phyloP scores from a whole-genome alignment of 2,113 vertebrate species.

The Spermophilus dauricus region DNA sequence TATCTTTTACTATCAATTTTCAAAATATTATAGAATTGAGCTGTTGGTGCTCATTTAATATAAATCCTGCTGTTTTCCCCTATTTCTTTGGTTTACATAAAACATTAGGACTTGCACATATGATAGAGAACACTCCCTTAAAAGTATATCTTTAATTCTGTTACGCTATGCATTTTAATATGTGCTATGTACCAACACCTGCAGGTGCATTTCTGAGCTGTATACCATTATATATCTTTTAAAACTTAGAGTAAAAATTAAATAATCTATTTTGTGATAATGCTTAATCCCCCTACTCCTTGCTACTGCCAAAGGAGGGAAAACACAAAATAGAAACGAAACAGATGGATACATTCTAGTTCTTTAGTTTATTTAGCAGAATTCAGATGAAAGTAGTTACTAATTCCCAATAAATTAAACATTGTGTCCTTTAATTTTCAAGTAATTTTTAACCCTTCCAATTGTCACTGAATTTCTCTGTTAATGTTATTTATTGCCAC shows the following conservation, averaged over 20 bases:
- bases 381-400: slow-evolving; percentile 86
- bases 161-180: slow-evolving; percentile 71
- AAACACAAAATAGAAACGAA: background rate
- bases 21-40: slow-evolving; percentile 65
- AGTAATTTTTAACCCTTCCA: slow-evolving; percentile 41
- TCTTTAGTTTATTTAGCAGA: slow-evolving; percentile 85
- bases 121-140: background rate
- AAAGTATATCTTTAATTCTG: slow-evolving; percentile 30
- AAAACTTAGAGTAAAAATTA: background rate
- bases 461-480: slow-evolving; percentile 83
- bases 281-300: background rate
- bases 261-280: slow-evolving; percentile 47
- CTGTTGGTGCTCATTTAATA: slow-evolving; percentile 64
- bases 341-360: slow-evolving; percentile 76
- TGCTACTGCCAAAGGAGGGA: background rate
- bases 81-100: slow-evolving; percentile 41
- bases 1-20: slow-evolving; percentile 60
- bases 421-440: slow-evolving; percentile 78
- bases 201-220: background rate
- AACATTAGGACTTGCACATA: slow-evolving; percentile 62
- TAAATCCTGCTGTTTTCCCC: slow-evolving; percentile 69
- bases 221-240: background rate
- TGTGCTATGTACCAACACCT: slow-evolving; percentile 49
- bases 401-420: slow-evolving; percentile 84
- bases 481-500: slow-evolving; percentile 82